Base-by-base conservation (phyloP, 35 echinoderm and acorn worm species). In the Lytechinus variegatus region DNA sequence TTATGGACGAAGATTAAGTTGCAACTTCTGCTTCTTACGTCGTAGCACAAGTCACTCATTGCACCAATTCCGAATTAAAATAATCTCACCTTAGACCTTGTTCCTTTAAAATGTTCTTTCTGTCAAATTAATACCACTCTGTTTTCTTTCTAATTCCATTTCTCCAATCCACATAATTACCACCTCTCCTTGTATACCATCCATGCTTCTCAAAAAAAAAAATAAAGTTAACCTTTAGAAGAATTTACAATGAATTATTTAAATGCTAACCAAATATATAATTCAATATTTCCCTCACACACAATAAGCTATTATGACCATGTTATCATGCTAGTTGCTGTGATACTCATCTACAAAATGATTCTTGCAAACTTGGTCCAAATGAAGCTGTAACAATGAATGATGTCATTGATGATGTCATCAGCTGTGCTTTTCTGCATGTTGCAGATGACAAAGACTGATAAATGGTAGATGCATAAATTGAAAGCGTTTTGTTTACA, bases 361-460 rank as follows among this genome's bases (percentile, higher is more conserved):
- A n/a, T 79, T 79, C 14, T 79, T n/a, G 66, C 14, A 16, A 79
- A 79, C 66, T 79, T 79, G 66, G 66, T 79, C 66, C 66, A 79
- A 79, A 79, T 79, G 66, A 19, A 79, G 66, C 66, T 79, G 66
- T 24, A 79, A 24, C 66, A 16, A 79, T 79, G 66, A 79, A 79
- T 79, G 66, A 79, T 79, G 19, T 79, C 66, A 79, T 79, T 79
- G 66, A n/a, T n/a, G 66, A 79, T n/a, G 66, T 79, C 66, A 79
- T 79, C 66, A 79, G 19, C 14, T 79, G 66, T 4, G 66, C 66
- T 79, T 79, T 79, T 79, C 66, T 79, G 66, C 66, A 79, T 24
- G 14, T 79, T 24, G 66, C 21, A 79, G 66, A 79, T 24, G 66
- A n/a, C n/a, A 24, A 8, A 79, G 66, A 79, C 6, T 24, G 66